Percentiles rank a stretch among this genome's conserved stretches.
Evolutionary conservation across 1,140 invertebrate species (phyloP).

Genomic region (Meloidogyne floridensis): DNA sequence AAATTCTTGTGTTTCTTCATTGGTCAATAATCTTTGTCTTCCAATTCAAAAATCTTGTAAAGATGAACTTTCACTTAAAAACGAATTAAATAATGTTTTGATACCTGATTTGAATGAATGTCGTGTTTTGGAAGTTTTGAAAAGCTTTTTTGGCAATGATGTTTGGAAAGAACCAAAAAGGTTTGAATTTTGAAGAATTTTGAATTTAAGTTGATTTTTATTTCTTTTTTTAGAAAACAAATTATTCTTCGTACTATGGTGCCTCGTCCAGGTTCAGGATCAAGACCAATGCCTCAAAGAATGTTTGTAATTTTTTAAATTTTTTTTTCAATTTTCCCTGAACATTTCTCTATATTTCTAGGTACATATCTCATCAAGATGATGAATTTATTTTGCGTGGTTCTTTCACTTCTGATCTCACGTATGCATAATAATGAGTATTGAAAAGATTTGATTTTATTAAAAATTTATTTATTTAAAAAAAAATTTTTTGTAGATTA

Average conservation of each 20-base stretch:
- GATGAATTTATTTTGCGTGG: slow-evolving; percentile 24
- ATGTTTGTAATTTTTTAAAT: slow-evolving; percentile 2
- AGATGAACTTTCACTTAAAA: slow-evolving; percentile 13
- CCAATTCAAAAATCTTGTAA: background rate
- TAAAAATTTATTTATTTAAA: background rate
- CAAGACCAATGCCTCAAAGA: slow-evolving; percentile 26
- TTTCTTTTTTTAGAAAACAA: slow-evolving; percentile 13
- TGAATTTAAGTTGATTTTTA: background rate
- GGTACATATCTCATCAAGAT: slow-evolving; percentile 25
- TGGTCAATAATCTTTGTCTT: background rate
- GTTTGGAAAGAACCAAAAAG: background rate
- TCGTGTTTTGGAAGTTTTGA: slow-evolving; percentile 12
- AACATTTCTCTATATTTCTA: background rate
- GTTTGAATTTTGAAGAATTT: background rate
- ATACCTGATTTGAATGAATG: slow-evolving; percentile 21
- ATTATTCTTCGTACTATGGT: slow-evolving; percentile 14
- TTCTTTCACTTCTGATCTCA: slow-evolving; percentile 25
- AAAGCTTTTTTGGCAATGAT: slow-evolving; percentile 16
- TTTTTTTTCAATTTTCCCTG: background rate
- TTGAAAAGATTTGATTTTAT: background rate
- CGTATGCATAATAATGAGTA: slow-evolving; percentile 4
- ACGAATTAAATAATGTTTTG: background rate
- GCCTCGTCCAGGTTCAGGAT: slow-evolving; percentile 21
- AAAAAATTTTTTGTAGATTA: background rate
- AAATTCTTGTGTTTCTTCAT: background rate